Conservation (phyloP, 2,888 invertebrate species). For the Cotesia congregata region DNA sequence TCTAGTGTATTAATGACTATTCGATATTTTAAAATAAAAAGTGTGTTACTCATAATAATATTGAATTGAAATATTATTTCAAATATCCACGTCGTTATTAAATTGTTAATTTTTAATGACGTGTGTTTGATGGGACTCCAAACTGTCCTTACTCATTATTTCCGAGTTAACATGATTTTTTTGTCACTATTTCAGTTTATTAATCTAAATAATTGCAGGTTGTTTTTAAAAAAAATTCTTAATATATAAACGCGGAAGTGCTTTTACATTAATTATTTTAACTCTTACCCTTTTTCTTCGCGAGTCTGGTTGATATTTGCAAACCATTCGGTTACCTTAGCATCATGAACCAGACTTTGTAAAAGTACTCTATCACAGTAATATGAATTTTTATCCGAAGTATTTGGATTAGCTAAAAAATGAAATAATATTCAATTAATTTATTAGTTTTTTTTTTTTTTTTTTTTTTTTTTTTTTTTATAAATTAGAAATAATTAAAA, state of each 20-base stretch:
- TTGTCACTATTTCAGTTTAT: not conserved
- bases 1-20: slow-evolving; percentile 54
- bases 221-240: not conserved
- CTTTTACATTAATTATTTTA: not conserved
- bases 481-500: not conserved
- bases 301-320: slow-evolving; percentile 82
- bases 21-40: not conserved
- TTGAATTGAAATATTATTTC: not conserved
- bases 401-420: slow-evolving; percentile 42
- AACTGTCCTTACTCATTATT: not conserved
- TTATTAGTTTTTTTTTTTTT: not conserved
- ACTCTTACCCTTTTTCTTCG: slow-evolving; percentile 80
- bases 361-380: slow-evolving; percentile 86
- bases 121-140: not conserved
- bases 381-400: slow-evolving; percentile 73
- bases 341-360: slow-evolving; percentile 89
- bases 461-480: slow-evolving; percentile 1
- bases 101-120: not conserved
- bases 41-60: not conserved
- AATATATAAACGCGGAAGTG: slow-evolving; percentile 8
- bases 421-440: not conserved
- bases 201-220: not conserved
- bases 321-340: slow-evolving; percentile 89
- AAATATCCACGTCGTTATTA: not conserved
- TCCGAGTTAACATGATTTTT: not conserved